Conservation (phyloP, 1,140 invertebrate genomes). For the Pectinophora gossypiella region DNA sequence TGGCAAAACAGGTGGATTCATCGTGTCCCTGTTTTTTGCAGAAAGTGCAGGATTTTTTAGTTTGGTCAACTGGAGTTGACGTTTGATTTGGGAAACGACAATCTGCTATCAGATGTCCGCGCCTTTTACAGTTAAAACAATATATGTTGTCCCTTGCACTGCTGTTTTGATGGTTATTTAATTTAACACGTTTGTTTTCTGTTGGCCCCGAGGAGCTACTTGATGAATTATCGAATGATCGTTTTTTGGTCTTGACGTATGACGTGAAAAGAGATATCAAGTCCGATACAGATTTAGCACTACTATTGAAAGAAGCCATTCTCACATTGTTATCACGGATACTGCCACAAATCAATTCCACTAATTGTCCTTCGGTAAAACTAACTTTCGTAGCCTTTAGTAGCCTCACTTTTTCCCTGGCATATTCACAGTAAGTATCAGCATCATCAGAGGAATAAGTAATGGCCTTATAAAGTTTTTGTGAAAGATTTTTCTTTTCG, state of each 20-base stretch:
- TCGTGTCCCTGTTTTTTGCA: neutral
- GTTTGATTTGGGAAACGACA: too few relatives aligned
- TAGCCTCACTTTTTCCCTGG: slow-evolving; percentile 3
- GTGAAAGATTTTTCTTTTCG: slow-evolving; percentile 6
- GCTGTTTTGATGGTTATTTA: neutral
- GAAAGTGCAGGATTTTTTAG: neutral
- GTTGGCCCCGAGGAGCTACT: neutral
- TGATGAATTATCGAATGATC: neutral
- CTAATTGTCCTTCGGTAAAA: slow-evolving; percentile 4
- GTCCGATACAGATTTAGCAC: neutral
- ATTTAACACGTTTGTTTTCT: neutral
- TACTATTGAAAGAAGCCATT: neutral
- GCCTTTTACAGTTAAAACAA: neutral
- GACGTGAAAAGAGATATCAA: neutral
- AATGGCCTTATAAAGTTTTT: neutral
- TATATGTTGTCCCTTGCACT: neutral
- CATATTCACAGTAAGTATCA: slow-evolving; percentile 7
- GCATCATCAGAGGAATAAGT: neutral
- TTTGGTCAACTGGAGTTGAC: too few relatives aligned
- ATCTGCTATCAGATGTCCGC: neutral
- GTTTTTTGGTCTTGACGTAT: neutral
- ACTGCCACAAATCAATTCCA: neutral
- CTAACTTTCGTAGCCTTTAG: slow-evolving; percentile 3
- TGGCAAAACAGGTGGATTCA: neutral
- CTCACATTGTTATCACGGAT: neutral